Conservation (phyloP, 2,888 invertebrate species). For the Trachelus tabidus region DNA sequence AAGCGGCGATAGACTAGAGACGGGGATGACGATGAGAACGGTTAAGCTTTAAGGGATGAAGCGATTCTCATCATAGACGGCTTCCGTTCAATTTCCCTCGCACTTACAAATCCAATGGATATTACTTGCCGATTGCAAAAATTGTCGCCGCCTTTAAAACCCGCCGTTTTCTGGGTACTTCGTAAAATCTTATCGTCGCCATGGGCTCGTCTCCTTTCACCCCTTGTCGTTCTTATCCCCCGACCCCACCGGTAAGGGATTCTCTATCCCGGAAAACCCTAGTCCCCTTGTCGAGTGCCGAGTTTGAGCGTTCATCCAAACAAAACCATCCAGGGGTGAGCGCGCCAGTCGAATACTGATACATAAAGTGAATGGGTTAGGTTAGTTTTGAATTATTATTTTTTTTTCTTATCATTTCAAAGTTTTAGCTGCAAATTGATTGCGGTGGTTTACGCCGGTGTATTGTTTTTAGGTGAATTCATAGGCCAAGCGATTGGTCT, state of each 20-base stretch:
- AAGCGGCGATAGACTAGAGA: neutral
- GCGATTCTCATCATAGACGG: constrained; percentile 43
- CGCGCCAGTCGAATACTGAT: neutral
- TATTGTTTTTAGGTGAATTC: too few species aligned
- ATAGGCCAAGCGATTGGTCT: too few species aligned
- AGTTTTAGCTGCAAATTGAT: neutral
- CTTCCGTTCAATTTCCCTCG: constrained; percentile 57
- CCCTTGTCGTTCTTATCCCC: neutral
- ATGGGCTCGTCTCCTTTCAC: neutral
- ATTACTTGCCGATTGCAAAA: constrained; percentile 36
- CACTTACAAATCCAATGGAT: constrained; percentile 32
- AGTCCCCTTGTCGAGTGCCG: neutral
- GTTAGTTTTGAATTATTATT: neutral
- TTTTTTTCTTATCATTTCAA: neutral
- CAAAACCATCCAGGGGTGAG: neutral
- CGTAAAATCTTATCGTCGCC: constrained; percentile 39
- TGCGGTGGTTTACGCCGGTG: neutral
- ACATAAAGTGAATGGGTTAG: neutral
- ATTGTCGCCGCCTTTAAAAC: constrained; percentile 28
- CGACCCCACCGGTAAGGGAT: neutral
- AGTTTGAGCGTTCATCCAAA: neutral
- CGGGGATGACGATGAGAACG: neutral
- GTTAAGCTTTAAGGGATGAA: constrained; percentile 3
- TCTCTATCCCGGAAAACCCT: neutral
- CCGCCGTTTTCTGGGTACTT: constrained; percentile 25